A percentile compares a stretch with the other conserved stretches of the same genome.
Evolutionary conservation across 2,888 invertebrate genomes (phyloP).

Genomic region (Crematogaster levior): DNA sequence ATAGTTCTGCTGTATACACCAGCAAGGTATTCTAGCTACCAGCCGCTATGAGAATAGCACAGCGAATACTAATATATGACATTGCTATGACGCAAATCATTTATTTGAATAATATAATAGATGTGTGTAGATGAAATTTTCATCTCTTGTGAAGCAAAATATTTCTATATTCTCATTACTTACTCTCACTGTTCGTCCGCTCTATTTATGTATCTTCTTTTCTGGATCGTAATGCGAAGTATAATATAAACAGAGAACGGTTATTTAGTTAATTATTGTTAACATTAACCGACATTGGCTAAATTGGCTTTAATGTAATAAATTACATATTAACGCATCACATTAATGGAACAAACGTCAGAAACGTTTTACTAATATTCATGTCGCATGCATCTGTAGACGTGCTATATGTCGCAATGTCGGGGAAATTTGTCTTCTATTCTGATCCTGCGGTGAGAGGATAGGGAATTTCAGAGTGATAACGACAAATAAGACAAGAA

Average conservation of each 20-base stretch:
- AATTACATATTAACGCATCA: slow-evolving; percentile 47
- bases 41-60: slow-evolving; percentile 40
- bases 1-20: slow-evolving; percentile 41
- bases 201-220: neutral
- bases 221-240: neutral
- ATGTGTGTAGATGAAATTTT: neutral
- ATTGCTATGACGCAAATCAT: slow-evolving; percentile 40
- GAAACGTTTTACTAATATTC: slow-evolving; percentile 23
- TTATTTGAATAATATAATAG: slow-evolving; percentile 38
- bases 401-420: neutral
- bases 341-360: slow-evolving; percentile 49
- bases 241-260: neutral
- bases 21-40: slow-evolving; percentile 42
- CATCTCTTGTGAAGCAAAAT: neutral
- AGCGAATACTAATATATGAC: slow-evolving; percentile 30
- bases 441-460: too few relatives aligned
- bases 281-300: slow-evolving; percentile 40
- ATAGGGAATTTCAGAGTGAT: slow-evolving; percentile 13
- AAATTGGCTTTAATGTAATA: slow-evolving; percentile 44
- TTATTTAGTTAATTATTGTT: slow-evolving; percentile 45
- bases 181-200: neutral
- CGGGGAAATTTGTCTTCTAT: slow-evolving; percentile 1
- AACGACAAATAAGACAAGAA: slow-evolving; percentile 16
- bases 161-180: neutral
- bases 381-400: slow-evolving; percentile 4